Conservation (phyloP, 2,113 vertebrate genomes). For the Vulpes lagopus region DNA sequence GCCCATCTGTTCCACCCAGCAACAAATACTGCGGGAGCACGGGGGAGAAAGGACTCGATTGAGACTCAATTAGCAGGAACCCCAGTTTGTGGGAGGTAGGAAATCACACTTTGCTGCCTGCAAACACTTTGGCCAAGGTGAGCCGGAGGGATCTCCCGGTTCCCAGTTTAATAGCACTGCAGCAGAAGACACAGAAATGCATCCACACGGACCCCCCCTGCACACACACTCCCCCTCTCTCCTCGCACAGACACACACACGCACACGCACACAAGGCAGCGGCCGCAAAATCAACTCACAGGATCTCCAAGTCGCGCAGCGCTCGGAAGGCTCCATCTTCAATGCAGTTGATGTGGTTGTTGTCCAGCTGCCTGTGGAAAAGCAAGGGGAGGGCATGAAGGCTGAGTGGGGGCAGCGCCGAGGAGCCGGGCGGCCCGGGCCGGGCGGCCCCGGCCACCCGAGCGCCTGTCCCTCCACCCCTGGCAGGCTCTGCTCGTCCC, state of each 20-base stretch:
- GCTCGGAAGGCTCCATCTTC: constrained; percentile 99
- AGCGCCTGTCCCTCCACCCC: constrained; percentile 89
- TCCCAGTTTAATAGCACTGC: constrained; percentile 78
- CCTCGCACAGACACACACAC: constrained; percentile 47
- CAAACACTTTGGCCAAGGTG: constrained; percentile 75
- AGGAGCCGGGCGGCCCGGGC: constrained; percentile 78
- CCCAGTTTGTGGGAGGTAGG: constrained; percentile 75
- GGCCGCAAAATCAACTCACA: constrained; percentile 93
- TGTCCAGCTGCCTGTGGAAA: constrained; percentile 98
- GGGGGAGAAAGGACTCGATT: constrained; percentile 42
- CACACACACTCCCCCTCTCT: constrained; percentile 75
- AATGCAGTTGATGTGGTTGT: constrained; percentile 99
- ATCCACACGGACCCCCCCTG: constrained; percentile 70
- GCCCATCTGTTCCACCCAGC: constrained; percentile 78
- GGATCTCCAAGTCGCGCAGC: constrained; percentile 99
- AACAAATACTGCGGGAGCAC: constrained; percentile 57
- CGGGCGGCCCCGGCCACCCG: constrained; percentile 80
- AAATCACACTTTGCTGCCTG: constrained; percentile 76
- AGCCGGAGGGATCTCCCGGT: constrained; percentile 45
- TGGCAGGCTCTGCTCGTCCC: constrained; percentile 86
- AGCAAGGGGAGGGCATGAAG: constrained; percentile 93
- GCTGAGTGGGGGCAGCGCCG: constrained; percentile 82
- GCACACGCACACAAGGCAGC: constrained; percentile 71
- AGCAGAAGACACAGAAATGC: constrained; percentile 79
- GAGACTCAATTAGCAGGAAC: constrained; percentile 83